phyloP scores from a whole-genome alignment of 2,888 invertebrate species.

The Amphipyra berbera region DNA sequence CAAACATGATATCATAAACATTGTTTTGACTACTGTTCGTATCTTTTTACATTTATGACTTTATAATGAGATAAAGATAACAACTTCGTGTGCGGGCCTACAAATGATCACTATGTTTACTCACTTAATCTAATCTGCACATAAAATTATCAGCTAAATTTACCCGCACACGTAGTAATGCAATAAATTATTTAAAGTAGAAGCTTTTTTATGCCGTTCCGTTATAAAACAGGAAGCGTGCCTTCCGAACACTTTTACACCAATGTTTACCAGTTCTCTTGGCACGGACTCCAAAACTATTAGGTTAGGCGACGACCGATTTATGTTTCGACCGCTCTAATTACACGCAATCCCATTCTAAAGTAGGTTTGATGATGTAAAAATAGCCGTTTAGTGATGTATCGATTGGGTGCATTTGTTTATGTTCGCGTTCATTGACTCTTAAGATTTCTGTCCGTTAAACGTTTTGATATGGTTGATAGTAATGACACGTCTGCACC shows the following conservation, averaged over 20 bases:
- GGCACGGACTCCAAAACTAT: slow-evolving; percentile 74
- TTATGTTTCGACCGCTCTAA: slow-evolving; percentile 76
- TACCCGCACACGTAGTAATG: slow-evolving; percentile 60
- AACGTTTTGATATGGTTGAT: slow-evolving; percentile 13
- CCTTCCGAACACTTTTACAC: slow-evolving; percentile 61
- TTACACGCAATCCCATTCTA: slow-evolving; percentile 72
- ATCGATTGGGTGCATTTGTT: slow-evolving; percentile 72
- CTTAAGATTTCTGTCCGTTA: slow-evolving; percentile 37
- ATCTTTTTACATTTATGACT: slow-evolving; percentile 4
- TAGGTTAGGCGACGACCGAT: slow-evolving; percentile 78
- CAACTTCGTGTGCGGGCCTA: slow-evolving; percentile 38
- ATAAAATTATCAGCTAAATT: slow-evolving; percentile 69
- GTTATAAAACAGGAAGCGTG: slow-evolving; percentile 74
- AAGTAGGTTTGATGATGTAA: slow-evolving; percentile 70
- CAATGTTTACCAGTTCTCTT: slow-evolving; percentile 78
- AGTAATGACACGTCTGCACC: too few relatives aligned
- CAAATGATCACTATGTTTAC: slow-evolving; percentile 34
- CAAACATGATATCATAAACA: not conserved
- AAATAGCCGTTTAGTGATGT: slow-evolving; percentile 68
- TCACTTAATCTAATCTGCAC: slow-evolving; percentile 40
- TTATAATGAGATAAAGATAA: slow-evolving; percentile 15
- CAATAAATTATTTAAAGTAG: slow-evolving; percentile 66
- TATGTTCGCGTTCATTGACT: slow-evolving; percentile 71
- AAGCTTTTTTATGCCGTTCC: slow-evolving; percentile 72
- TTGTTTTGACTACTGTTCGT: slow-evolving; percentile 21